Evolutionary conservation across 2,113 vertebrate genomes (phyloP).

Genomic region (Melospiza georgiana): DNA sequence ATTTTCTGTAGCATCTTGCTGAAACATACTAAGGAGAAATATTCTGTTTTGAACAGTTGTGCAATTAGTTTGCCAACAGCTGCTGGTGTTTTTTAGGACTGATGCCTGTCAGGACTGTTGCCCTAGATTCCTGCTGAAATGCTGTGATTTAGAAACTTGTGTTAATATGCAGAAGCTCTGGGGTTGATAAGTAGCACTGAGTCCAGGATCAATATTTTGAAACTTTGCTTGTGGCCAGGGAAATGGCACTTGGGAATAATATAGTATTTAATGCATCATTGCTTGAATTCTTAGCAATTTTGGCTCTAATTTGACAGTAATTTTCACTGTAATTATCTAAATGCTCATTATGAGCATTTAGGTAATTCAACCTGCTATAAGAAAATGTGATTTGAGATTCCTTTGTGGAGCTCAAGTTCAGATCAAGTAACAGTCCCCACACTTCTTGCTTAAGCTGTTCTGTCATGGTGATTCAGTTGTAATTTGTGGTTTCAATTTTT

Average conservation of each 20-base stretch:
- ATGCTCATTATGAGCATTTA: background rate
- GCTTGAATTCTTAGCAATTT: background rate
- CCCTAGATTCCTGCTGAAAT: background rate
- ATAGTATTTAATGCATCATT: background rate
- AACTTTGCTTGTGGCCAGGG: background rate
- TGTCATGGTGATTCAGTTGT: background rate
- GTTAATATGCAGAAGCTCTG: background rate
- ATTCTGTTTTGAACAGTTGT: background rate
- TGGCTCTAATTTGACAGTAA: background rate
- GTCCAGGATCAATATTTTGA: background rate
- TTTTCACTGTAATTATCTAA: background rate
- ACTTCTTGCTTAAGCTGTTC: background rate
- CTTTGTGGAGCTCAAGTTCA: background rate
- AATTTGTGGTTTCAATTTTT: background rate
- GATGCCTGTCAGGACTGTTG: background rate
- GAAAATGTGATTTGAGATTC: background rate
- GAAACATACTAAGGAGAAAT: background rate
- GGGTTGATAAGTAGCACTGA: background rate
- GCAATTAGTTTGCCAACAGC: background rate
- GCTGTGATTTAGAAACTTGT: background rate
- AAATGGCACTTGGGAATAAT: background rate
- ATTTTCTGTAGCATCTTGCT: background rate
- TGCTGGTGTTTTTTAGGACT: background rate
- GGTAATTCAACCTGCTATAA: background rate
- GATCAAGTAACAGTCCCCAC: background rate